A percentile compares a stretch with the other conserved stretches of the same genome.
Evolutionary conservation across 2,797 vertebrate genomes (phyloP).

Genomic region (Acomys russatus): DNA sequence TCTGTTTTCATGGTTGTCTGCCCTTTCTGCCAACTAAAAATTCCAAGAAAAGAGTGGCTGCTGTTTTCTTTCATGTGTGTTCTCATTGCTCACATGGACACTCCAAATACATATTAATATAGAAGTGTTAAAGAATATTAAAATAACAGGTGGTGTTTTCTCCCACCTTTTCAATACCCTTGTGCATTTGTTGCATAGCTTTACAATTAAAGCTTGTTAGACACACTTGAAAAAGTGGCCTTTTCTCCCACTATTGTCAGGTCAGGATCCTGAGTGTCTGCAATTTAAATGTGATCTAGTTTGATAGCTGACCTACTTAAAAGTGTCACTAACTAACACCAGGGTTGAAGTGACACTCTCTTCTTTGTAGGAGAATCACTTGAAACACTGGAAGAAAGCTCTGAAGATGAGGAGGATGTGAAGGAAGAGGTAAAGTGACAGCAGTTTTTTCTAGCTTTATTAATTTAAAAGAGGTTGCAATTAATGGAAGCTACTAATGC

Average conservation of each 20-base stretch:
- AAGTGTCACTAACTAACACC: not conserved
- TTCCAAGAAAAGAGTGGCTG: not conserved
- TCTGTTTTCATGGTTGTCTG: not conserved
- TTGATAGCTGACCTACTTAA: not conserved
- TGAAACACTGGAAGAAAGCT: not conserved
- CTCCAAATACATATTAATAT: not conserved
- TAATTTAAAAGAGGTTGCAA: conserved; percentile 30
- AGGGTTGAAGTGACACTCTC: not conserved
- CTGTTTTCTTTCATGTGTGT: not conserved
- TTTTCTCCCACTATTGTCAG: not conserved
- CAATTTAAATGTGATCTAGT: not conserved
- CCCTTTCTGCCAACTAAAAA: not conserved
- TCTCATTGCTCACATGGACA: not conserved
- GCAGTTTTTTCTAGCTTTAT: not conserved
- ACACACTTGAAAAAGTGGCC: not conserved
- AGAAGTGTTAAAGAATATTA: not conserved
- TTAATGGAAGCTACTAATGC: not conserved
- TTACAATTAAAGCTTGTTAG: conserved; percentile 24
- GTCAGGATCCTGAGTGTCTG: not conserved
- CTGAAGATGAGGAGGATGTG: not conserved
- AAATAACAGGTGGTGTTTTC: not conserved
- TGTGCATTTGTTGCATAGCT: not conserved
- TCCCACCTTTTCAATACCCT: conserved; percentile 1
- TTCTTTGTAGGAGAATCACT: not conserved
- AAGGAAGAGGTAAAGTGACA: conserved; percentile 58